Percentiles rank a stretch among this genome's conserved stretches.
These are phyloP conservation scores for Greenwoodochromis staneri DNA, from an alignment of 2,113 vertebrate genomes.

Conservation along the genomic window DNA sequence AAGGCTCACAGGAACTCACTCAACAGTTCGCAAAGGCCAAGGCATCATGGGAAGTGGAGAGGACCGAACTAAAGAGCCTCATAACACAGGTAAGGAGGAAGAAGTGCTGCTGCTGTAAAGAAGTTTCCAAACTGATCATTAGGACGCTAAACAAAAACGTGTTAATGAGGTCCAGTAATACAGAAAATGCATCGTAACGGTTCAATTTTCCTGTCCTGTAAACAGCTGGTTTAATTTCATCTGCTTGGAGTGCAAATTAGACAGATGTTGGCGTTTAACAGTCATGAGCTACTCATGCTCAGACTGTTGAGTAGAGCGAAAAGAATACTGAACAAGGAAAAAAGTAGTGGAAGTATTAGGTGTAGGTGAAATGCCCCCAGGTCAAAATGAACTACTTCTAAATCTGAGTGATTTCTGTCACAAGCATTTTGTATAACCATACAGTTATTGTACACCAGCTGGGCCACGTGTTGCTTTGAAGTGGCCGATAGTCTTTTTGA, in stretches of 20 bases:
- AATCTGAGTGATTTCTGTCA: neutral
- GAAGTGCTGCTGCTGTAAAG: neutral
- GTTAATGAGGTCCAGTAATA: neutral
- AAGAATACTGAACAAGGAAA: neutral
- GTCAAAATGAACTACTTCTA: neutral
- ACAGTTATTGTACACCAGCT: neutral
- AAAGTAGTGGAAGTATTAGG: neutral
- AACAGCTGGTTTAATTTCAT: neutral
- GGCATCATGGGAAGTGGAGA: slow-evolving; percentile 93
- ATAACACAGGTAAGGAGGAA: slow-evolving; percentile 77
- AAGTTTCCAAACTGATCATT: neutral
- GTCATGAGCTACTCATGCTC: neutral
- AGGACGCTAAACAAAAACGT: neutral
- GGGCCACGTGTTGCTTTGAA: neutral
- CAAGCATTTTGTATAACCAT: neutral
- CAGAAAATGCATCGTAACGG: neutral
- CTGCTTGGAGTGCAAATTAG: neutral
- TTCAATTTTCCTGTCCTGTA: neutral
- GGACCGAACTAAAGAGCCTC: slow-evolving; percentile 84
- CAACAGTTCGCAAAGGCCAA: slow-evolving; percentile 96
- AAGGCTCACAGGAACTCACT: slow-evolving; percentile 86
- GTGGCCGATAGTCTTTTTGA: neutral
- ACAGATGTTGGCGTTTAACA: neutral
- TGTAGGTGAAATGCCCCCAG: neutral
- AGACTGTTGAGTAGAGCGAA: neutral